Conservation (phyloP, 2,888 invertebrate species). For the Odiellus spinosus region DNA sequence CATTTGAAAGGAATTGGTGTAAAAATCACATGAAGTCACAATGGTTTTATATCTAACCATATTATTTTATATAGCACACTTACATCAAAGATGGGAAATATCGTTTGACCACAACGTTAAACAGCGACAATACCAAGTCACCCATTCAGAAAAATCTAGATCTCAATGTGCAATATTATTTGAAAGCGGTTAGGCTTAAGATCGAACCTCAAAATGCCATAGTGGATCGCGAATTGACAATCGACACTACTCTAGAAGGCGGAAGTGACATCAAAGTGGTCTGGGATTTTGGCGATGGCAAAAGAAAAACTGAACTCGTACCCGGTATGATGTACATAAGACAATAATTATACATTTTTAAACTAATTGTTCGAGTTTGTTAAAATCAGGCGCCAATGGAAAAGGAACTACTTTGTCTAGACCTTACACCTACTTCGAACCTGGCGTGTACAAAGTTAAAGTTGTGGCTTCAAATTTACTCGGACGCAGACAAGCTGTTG, state of each 20-base stretch:
- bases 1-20: too few relatives aligned
- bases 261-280: conserved; percentile 20
- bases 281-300: conserved; percentile 22
- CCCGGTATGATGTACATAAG: conserved; percentile 8
- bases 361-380: conserved; percentile 10
- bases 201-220: conserved; percentile 20
- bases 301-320: conserved; percentile 16
- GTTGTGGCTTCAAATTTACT: conserved; percentile 18
- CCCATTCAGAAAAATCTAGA: conserved; percentile 13
- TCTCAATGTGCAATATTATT: conserved; percentile 17
- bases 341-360: neutral
- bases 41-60: too few relatives aligned
- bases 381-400: too few relatives aligned
- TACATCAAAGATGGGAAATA: conserved; percentile 3
- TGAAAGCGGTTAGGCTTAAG: conserved; percentile 18
- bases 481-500: conserved; percentile 3
- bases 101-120: conserved; percentile 7
- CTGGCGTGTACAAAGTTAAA: conserved; percentile 19
- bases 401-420: conserved; percentile 1
- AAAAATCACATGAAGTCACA: too few relatives aligned
- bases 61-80: too few relatives aligned
- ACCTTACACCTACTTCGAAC: conserved; percentile 18
- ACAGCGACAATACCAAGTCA: conserved; percentile 12
- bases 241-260: conserved; percentile 19
- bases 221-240: conserved; percentile 17